Evolutionary conservation across 2,113 vertebrate genomes (phyloP), one percentile per base, ranked within the genome.

Genomic region (Calyptomena viridis): DNA sequence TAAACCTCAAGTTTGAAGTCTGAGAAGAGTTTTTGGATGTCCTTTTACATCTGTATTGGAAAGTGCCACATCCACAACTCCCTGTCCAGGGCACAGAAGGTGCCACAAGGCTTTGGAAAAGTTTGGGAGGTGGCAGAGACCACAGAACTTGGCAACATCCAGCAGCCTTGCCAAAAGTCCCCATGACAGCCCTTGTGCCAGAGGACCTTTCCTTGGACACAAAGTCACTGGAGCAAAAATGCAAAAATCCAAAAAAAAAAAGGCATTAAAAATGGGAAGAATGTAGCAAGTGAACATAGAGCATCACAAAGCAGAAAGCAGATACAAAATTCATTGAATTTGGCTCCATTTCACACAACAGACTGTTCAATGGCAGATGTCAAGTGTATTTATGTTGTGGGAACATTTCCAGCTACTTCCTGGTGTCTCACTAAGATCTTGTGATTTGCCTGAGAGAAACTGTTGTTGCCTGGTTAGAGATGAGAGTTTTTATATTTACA

Each of bases 331-430:
- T 37, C 47, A 46, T 39, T 22, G 33, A 25, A 10, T 81, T 89
- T 89, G 90, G 39, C 74, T 93, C 73, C 50, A 49, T 89, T 95
- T 94, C 93, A 84, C 87, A 81, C 68, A 74, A 49, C 80, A 86
- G 73, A 62, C 37, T 62, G 68, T 5, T 89, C 87, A 53, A 11
- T 81, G 87, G 91, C 80, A 94, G 84, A 77, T 86, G 81, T 93
- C 93, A 95, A 71, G 62, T 18, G 56, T 81, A 87, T 94, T 96
- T 91, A 84, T 69, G 77, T 63, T 47, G 47, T 76, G 74, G 77
- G 87, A 96, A 91, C 14, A 33, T 42, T 91, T 93, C 93, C 92
- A 95, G 81, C 25, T 30, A 42, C 81, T 91, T 94, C 69, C 87
- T 68, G 56, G 40, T 90, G 60, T 82, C 74, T 75, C 3, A 1